These are phyloP conservation scores for Zaprionus obscuricornis DNA, from an alignment of 2,888 invertebrate genomes.

Conservation along the genomic window DNA sequence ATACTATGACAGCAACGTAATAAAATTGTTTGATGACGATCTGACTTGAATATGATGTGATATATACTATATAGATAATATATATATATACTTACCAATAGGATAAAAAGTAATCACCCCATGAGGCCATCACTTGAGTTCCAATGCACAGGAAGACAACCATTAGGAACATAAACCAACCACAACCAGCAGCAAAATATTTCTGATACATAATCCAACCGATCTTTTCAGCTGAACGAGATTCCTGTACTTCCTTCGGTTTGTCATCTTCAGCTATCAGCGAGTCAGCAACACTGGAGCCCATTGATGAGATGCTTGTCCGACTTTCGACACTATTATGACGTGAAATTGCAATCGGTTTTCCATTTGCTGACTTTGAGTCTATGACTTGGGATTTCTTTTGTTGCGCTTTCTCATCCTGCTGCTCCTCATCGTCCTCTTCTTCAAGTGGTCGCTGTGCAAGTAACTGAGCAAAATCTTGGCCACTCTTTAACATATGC, in stretches of 20 bases:
- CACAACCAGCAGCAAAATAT: slow-evolving; percentile 89
- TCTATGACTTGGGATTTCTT: slow-evolving; percentile 18
- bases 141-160: slow-evolving; percentile 86
- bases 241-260: slow-evolving; percentile 84
- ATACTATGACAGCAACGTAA: no score
- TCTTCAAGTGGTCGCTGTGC: slow-evolving; percentile 83
- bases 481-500: slow-evolving; percentile 88
- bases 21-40: no score
- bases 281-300: slow-evolving; percentile 82
- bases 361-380: background rate
- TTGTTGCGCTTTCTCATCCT: slow-evolving; percentile 14
- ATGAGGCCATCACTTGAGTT: slow-evolving; percentile 89
- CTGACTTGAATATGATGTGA: no score
- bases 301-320: slow-evolving; percentile 82
- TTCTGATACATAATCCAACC: slow-evolving; percentile 86
- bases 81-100: slow-evolving; percentile 85
- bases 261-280: slow-evolving; percentile 39
- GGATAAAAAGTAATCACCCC: slow-evolving; percentile 90
- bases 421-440: slow-evolving; percentile 22
- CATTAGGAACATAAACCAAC: slow-evolving; percentile 85
- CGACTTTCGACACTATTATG: slow-evolving; percentile 77
- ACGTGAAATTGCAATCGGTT: slow-evolving; percentile 40
- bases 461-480: slow-evolving; percentile 90
- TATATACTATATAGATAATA: background rate
- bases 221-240: slow-evolving; percentile 86